Evolutionary conservation across 2,888 invertebrate genomes (phyloP).

Genomic region (Philonicus albiceps): DNA sequence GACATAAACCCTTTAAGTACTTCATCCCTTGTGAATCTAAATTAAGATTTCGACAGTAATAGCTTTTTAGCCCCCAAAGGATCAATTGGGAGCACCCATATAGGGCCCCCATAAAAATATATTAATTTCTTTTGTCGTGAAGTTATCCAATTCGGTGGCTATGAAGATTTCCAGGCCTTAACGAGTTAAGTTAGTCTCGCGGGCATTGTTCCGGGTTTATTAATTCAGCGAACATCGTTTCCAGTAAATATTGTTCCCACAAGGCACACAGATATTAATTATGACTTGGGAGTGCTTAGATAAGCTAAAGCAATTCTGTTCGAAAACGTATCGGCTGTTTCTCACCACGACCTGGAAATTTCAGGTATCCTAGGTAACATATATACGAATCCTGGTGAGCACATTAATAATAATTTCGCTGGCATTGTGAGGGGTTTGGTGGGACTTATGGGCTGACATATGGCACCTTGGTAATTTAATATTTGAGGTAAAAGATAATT

Average conservation of each 20-base stretch:
- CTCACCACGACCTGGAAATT: not conserved
- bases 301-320: not conserved
- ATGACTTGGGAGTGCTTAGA: not conserved
- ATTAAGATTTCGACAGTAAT: not conserved
- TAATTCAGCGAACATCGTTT: not conserved
- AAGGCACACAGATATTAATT: not conserved
- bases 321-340: not conserved
- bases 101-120: not conserved
- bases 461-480: not conserved
- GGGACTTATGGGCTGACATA: not conserved
- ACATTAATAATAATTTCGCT: not conserved
- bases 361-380: not conserved
- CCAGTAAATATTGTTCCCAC: not conserved
- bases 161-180: not conserved
- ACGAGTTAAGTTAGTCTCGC: not conserved
- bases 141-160: not conserved
- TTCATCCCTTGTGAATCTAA: not conserved
- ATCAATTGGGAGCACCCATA: not conserved
- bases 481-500: not conserved
- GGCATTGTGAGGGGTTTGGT: not conserved
- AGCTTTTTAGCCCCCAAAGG: not conserved
- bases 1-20: not conserved
- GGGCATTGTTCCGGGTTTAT: not conserved
- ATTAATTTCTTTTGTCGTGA: not conserved
- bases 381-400: not conserved